Evolutionary conservation across 2,888 invertebrate species (phyloP).

Genomic region (Seladonia tumulorum): DNA sequence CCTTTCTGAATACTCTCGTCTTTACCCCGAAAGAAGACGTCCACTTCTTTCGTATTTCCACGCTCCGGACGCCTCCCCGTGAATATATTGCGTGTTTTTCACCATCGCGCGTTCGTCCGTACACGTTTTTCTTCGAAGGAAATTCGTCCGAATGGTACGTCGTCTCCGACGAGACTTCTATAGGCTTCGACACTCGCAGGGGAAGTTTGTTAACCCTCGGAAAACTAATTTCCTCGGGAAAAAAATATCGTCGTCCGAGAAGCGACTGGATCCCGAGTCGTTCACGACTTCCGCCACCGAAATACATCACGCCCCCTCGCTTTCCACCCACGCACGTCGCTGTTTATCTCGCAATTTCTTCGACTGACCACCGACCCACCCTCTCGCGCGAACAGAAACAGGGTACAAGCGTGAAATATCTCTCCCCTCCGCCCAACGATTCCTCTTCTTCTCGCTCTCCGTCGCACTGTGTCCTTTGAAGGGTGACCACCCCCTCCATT

Average conservation of each 20-base stretch:
- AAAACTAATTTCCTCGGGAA: conserved; percentile 24
- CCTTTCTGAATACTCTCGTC: conserved; percentile 66
- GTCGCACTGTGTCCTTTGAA: conserved; percentile 68
- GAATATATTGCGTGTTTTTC: conserved; percentile 53
- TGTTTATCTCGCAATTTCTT: conserved; percentile 54
- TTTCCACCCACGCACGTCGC: conserved; percentile 23
- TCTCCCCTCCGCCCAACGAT: conserved; percentile 71
- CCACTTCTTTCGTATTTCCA: conserved; percentile 41
- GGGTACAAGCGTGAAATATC: conserved; percentile 76
- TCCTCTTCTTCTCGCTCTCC: conserved; percentile 15
- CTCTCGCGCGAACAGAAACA: not conserved
- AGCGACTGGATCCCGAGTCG: conserved; percentile 5
- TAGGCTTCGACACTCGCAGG: not conserved
- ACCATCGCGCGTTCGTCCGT: not conserved
- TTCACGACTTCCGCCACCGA: conserved; percentile 29
- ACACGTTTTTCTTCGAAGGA: not conserved
- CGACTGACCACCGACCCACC: conserved; percentile 30
- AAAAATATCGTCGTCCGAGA: conserved; percentile 19
- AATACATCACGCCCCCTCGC: conserved; percentile 53
- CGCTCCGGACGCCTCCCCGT: not conserved
- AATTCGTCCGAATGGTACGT: too few species aligned
- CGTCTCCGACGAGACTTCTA: not conserved
- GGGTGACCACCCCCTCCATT: conserved; percentile 71
- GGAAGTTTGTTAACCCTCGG: too few species aligned
- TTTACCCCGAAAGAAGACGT: conserved; percentile 56